Evolutionary conservation across 2,888 invertebrate genomes (phyloP).

Genomic region (Parnassius orleans): DNA sequence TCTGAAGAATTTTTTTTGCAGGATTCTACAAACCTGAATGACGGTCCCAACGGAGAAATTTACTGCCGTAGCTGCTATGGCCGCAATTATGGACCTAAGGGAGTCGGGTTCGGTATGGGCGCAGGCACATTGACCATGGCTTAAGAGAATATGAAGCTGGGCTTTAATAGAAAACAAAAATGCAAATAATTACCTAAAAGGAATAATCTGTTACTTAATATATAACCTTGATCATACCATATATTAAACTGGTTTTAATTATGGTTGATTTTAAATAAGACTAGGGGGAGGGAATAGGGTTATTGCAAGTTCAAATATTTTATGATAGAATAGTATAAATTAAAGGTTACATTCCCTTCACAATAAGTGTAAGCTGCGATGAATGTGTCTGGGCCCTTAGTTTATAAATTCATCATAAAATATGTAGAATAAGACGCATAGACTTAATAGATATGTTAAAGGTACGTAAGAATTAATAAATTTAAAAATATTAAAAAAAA

Average conservation of each 20-base stretch:
- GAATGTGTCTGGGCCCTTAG: slow-evolving; percentile 80
- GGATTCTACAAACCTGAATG: slow-evolving; percentile 94
- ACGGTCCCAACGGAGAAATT: slow-evolving; percentile 95
- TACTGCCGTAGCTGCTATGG: slow-evolving; percentile 96
- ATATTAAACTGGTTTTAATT: slow-evolving; percentile 79
- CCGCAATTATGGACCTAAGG: slow-evolving; percentile 92
- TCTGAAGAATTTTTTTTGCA: slow-evolving; percentile 35
- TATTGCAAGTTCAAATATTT: slow-evolving; percentile 62
- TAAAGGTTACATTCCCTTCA: slow-evolving; percentile 81
- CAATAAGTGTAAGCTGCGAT: slow-evolving; percentile 68
- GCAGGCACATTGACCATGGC: slow-evolving; percentile 95
- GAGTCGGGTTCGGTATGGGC: slow-evolving; percentile 94
- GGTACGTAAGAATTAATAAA: slow-evolving; percentile 41
- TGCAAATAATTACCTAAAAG: slow-evolving; percentile 66
- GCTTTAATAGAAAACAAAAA: slow-evolving; percentile 57
- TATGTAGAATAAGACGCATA: slow-evolving; percentile 47
- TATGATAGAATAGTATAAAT: slow-evolving; percentile 77
- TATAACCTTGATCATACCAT: slow-evolving; percentile 68
- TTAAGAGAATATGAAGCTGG: slow-evolving; percentile 80
- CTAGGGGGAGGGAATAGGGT: slow-evolving; percentile 47
- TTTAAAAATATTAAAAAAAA: slow-evolving; percentile 41
- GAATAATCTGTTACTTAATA: slow-evolving; percentile 59
- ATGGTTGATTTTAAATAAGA: slow-evolving; percentile 76
- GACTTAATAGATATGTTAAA: slow-evolving; percentile 25
- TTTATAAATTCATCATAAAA: slow-evolving; percentile 79